Base-by-base conservation (phyloP, 2,113 vertebrate genomes). In the Gallinago media region DNA sequence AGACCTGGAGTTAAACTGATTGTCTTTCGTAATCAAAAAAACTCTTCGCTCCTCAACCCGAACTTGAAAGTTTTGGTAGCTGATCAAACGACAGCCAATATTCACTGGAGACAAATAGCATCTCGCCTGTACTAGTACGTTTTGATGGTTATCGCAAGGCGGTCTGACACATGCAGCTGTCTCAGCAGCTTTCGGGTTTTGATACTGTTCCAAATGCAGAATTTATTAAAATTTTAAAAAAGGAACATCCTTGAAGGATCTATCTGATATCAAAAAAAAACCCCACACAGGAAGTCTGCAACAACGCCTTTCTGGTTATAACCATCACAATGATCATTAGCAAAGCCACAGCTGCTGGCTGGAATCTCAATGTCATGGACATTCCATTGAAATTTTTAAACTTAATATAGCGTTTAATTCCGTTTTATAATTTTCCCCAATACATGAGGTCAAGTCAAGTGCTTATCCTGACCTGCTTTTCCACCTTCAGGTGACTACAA, bases 1-100 rank as follows among this genome's bases (percentile, higher is more conserved):
- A 98, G 96, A 94, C 88, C 75, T 71, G 91, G 92, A 94, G 92
- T 94, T 96, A 93, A 93, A 95, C 94, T 42, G 26, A 26, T 85
- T 38, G 9, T 15, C 32, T 50, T 80, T 31, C 31, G 27, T n/a
- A 36, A 84, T 34, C 17, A 61, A 42, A 88, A 87, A 56, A 55
- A 11, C 50, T 72, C 63, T 52, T 87, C 85, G 49, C 62, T 93
- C 44, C 54, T 92, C 73, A 54, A 62, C 25, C 23, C 8, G 3
- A 94, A 92, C 49, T 40, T 29, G 5, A 18, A 91, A 85, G 66
- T 74, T 91, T 96, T 92, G 82, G 65, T 49, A 90, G 81, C 42
- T 77, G 82, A 67, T 78, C 54, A 85, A 94, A 66, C 11, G 54
- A 76, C 29, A 85, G 50, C 52, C 74, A 75, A 17, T 59, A 67